Conservation (phyloP, 2,888 invertebrate species). For the Strigamia maritima region DNA sequence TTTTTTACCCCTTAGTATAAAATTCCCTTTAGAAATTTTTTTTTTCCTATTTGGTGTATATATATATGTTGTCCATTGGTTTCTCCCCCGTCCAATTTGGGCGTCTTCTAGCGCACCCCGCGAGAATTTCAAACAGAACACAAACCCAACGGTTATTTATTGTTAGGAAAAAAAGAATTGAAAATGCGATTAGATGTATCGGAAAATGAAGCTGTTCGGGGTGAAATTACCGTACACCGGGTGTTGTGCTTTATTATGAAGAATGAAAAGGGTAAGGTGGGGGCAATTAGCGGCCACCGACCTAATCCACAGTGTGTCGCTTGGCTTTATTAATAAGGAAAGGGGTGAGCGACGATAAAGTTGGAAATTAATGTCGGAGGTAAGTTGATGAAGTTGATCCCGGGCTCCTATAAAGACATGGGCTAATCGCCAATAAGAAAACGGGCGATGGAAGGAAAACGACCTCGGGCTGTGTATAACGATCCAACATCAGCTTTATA, state of each 20-base stretch:
- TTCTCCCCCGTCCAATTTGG: slow-evolving; percentile 8
- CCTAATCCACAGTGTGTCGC: slow-evolving; percentile 16
- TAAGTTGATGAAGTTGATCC: slow-evolving; percentile 23
- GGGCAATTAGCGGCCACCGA: slow-evolving; percentile 19
- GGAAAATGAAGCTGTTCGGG: background rate
- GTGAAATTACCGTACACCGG: background rate
- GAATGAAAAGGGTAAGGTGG: slow-evolving; percentile 19
- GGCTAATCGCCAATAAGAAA: slow-evolving; percentile 20
- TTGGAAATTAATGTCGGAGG: slow-evolving; percentile 19
- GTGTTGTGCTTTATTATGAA: background rate
- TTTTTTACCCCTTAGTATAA: too few relatives aligned
- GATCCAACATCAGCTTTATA: background rate
- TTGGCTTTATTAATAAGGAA: slow-evolving; percentile 5
- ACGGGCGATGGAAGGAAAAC: slow-evolving; percentile 11
- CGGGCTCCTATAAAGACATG: background rate
- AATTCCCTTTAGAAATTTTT: background rate
- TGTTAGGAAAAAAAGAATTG: background rate
- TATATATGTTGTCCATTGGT: background rate
- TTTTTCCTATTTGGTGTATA: background rate
- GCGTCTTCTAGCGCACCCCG: background rate
- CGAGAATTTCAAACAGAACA: background rate
- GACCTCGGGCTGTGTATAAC: background rate
- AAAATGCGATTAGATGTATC: background rate
- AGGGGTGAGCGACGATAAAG: slow-evolving; percentile 18
- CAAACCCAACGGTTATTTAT: background rate